Conservation (phyloP, 2,797 vertebrate genomes). For the Echiichthys vipera region DNA sequence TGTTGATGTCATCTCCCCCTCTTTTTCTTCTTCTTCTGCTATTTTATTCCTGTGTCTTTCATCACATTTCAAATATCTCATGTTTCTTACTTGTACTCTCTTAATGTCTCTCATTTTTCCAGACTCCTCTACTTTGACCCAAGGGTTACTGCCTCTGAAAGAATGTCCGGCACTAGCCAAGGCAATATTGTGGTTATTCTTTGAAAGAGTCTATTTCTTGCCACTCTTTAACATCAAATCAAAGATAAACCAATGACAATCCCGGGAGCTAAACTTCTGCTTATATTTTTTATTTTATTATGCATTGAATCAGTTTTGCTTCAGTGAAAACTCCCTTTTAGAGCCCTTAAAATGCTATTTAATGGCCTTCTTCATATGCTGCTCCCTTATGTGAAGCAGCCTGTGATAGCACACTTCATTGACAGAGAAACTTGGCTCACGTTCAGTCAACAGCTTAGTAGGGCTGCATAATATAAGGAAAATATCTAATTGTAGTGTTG, state of each 20-base stretch:
- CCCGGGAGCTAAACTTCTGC: slow-evolving; percentile 38
- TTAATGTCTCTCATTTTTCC: slow-evolving; percentile 69
- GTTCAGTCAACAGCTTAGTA: slow-evolving; percentile 66
- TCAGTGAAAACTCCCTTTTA: slow-evolving; percentile 35
- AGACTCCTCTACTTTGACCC: slow-evolving; percentile 64
- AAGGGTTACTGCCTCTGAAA: slow-evolving; percentile 60
- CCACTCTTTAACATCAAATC: slow-evolving; percentile 62
- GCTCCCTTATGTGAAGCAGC: slow-evolving; percentile 39
- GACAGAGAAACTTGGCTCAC: slow-evolving; percentile 58
- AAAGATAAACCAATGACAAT: slow-evolving; percentile 58
- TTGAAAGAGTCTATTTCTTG: slow-evolving; percentile 74
- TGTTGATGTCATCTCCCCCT: slow-evolving; percentile 67
- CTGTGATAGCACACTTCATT: slow-evolving; percentile 46
- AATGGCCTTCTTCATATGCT: slow-evolving; percentile 48
- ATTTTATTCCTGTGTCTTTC: slow-evolving; percentile 48
- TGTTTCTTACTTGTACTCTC: slow-evolving; percentile 44
- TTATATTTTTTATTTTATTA: slow-evolving; percentile 46
- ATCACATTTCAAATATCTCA: slow-evolving; percentile 58
- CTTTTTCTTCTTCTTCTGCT: slow-evolving; percentile 37
- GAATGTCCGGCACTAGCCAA: slow-evolving; percentile 69
- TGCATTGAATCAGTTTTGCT: slow-evolving; percentile 47
- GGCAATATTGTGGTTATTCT: slow-evolving; percentile 70
- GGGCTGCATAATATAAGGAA: too few species aligned
- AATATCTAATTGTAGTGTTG: too few species aligned
- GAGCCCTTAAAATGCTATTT: slow-evolving; percentile 47